Percentiles rank a stretch among this genome's conserved stretches.
These are phyloP conservation scores for Gasteruption jaculator DNA, from an alignment of 2,888 invertebrate species.

Conservation along the genomic window DNA sequence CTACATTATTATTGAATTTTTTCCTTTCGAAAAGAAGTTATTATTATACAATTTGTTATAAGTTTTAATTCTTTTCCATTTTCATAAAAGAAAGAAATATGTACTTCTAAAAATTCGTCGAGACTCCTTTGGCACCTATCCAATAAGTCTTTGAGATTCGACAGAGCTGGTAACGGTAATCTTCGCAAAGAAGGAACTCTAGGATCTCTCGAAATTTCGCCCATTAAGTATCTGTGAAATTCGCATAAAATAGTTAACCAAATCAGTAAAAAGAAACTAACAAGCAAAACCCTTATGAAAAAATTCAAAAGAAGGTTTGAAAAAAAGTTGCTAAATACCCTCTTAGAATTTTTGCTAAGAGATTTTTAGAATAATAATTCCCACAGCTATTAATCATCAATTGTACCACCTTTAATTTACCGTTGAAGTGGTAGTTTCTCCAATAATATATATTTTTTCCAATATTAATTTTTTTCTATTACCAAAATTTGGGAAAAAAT, in stretches of 20 bases:
- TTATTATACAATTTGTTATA: slow-evolving; percentile 1
- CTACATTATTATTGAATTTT: slow-evolving; percentile 3
- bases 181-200: slow-evolving; percentile 74
- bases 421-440: too few species aligned
- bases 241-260: not conserved
- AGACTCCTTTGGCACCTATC: slow-evolving; percentile 90
- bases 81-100: slow-evolving; percentile 4
- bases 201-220: slow-evolving; percentile 73
- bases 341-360: too few species aligned
- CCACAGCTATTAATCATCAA: too few species aligned
- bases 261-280: not conserved
- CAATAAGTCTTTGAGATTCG: slow-evolving; percentile 81
- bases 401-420: too few species aligned
- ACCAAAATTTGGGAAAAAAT: too few species aligned
- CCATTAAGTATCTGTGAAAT: slow-evolving; percentile 66
- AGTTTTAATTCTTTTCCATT: not conserved
- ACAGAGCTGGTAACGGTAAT: slow-evolving; percentile 61
- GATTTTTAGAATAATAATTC: too few species aligned
- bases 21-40: too few species aligned
- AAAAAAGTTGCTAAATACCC: not conserved
- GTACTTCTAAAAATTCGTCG: slow-evolving; percentile 87
- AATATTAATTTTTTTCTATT: too few species aligned
- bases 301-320: too few species aligned
- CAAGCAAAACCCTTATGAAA: too few species aligned
- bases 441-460: too few species aligned